These are phyloP conservation scores for Strigamia maritima DNA, from an alignment of 2,888 invertebrate species.

Conservation along the genomic window DNA sequence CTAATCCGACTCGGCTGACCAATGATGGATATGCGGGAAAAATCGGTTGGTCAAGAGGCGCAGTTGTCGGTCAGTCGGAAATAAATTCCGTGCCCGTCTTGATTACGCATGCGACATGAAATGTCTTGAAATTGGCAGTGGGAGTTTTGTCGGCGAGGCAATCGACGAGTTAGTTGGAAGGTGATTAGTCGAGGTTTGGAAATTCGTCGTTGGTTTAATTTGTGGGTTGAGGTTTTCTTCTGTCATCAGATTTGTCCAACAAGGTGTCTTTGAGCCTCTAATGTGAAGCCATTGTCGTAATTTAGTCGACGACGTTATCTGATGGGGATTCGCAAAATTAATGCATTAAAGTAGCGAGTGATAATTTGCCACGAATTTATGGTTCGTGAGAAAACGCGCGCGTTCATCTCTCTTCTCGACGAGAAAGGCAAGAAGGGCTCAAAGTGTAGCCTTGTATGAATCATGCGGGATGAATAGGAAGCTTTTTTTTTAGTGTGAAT, in stretches of 20 bases:
- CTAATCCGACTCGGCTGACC: not conserved
- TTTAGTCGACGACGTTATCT: not conserved
- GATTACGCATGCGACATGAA: not conserved
- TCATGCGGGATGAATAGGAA: not conserved
- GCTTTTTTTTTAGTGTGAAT: not conserved
- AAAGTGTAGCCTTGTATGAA: not conserved
- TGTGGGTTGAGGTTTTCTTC: constrained; percentile 4
- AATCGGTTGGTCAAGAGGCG: not conserved
- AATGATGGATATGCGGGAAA: not conserved
- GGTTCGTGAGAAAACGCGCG: constrained; percentile 4
- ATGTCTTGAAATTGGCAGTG: not conserved
- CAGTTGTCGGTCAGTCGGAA: constrained; percentile 4
- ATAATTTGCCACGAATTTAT: not conserved
- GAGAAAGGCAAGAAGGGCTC: not conserved
- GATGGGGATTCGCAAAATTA: constrained; percentile 4
- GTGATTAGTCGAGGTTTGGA: constrained; percentile 4
- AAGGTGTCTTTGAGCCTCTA: constrained; percentile 4
- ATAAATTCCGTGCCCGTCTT: not conserved
- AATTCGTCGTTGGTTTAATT: constrained; percentile 4
- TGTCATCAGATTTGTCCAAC: constrained; percentile 4
- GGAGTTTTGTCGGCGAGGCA: not conserved
- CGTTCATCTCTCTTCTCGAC: not conserved
- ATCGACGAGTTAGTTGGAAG: not conserved
- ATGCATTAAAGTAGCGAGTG: constrained; percentile 4
- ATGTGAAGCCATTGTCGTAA: constrained; percentile 4